These are phyloP conservation scores for Noctilio leporinus DNA, from an alignment of 2,113 vertebrate genomes.

Conservation along the genomic window DNA sequence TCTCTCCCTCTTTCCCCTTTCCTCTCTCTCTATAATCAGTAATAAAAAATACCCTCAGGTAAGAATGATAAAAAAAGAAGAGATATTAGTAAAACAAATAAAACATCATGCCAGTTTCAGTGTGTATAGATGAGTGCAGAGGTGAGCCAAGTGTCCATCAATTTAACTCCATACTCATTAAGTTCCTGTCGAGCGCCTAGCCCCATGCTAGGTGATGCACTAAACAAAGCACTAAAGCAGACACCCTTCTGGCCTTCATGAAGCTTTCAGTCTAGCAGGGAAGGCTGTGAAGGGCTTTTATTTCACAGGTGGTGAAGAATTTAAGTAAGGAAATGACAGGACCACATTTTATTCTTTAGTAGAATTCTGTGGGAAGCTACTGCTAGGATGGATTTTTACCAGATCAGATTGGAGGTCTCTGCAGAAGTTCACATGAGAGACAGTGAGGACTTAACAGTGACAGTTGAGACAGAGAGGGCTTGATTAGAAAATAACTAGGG, in stretches of 20 bases:
- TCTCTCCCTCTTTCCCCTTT: not conserved
- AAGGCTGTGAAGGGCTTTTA: not conserved
- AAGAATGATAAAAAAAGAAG: not conserved
- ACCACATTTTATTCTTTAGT: not conserved
- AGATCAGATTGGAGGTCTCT: not conserved
- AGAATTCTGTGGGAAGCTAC: not conserved
- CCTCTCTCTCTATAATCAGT: not conserved
- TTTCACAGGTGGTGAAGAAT: not conserved
- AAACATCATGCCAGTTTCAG: not conserved
- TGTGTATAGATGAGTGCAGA: not conserved
- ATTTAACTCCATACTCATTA: not conserved
- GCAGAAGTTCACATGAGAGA: not conserved
- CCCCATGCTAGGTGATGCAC: not conserved
- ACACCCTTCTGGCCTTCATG: not conserved
- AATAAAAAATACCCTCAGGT: not conserved
- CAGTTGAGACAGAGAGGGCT: not conserved
- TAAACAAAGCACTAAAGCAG: not conserved
- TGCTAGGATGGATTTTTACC: not conserved
- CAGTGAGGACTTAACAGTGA: not conserved
- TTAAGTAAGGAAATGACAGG: not conserved
- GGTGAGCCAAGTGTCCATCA: not conserved
- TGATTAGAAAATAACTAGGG: not conserved
- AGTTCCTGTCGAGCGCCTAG: not conserved
- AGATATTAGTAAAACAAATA: not conserved
- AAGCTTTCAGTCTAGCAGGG: not conserved